These are phyloP conservation scores for Lampropteryx suffumata DNA, from an alignment of 2,888 invertebrate genomes.

Conservation along the genomic window DNA sequence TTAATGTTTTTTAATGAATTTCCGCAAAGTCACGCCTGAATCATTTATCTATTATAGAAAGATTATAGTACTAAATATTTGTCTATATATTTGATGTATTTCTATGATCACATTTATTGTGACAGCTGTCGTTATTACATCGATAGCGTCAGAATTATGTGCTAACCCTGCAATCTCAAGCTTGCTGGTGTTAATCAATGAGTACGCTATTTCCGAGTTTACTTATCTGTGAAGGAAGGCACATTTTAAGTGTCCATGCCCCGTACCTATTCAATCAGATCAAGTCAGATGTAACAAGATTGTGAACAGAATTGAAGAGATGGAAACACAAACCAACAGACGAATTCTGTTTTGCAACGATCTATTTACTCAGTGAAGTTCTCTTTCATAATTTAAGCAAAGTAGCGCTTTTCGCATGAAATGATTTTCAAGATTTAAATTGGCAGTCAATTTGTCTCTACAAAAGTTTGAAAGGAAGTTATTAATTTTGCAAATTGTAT, in stretches of 20 bases:
- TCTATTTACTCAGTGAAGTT: slow-evolving; percentile 5
- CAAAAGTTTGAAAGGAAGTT: slow-evolving; percentile 17
- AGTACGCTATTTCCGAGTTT: slow-evolving; percentile 61
- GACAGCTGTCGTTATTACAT: not conserved
- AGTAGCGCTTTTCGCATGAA: slow-evolving; percentile 2
- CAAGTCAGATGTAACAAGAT: slow-evolving; percentile 6
- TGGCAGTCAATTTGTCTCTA: slow-evolving; percentile 24
- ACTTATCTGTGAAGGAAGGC: slow-evolving; percentile 38
- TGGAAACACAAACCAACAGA: slow-evolving; percentile 5
- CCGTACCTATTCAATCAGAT: slow-evolving; percentile 17
- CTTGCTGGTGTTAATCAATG: slow-evolving; percentile 52
- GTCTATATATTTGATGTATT: too few relatives aligned
- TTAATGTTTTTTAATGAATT: too few relatives aligned
- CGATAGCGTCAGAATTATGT: not conserved
- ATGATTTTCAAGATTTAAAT: slow-evolving; percentile 13
- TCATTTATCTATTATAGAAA: too few relatives aligned
- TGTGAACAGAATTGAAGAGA: slow-evolving; percentile 6
- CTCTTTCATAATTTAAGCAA: not conserved
- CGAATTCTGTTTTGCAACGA: not conserved
- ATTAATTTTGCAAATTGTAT: slow-evolving; percentile 22
- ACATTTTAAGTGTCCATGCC: slow-evolving; percentile 30
- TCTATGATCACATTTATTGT: too few relatives aligned
- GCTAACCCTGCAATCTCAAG: slow-evolving; percentile 55
- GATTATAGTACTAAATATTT: too few relatives aligned
- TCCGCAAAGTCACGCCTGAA: too few relatives aligned